Evolutionary conservation across 2,888 invertebrate species (phyloP).

Genomic region (Sipha maydis): DNA sequence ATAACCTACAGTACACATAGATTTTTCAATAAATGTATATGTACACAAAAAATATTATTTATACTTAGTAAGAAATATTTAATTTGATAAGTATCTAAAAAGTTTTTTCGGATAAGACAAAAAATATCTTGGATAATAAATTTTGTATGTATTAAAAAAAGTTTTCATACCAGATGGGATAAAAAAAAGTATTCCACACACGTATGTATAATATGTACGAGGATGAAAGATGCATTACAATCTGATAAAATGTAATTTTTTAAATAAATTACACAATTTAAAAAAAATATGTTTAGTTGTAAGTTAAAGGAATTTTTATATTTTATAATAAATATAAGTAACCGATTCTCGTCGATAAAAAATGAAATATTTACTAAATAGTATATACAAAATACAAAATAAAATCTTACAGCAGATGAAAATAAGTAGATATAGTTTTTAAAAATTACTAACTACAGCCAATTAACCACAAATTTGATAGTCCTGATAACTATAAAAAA

Average conservation of each 20-base stretch:
- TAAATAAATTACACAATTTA: background rate
- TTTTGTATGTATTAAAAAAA: constrained; percentile 17
- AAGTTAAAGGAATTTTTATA: background rate
- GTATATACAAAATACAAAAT: background rate
- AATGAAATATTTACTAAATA: no score
- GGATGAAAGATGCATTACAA: background rate
- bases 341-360: background rate
- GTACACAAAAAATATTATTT: background rate
- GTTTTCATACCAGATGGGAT: background rate
- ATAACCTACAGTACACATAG: no score
- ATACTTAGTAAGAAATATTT: background rate
- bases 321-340: background rate
- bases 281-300: no score
- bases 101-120: background rate
- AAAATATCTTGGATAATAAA: background rate
- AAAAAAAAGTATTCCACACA: background rate
- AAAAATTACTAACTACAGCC: no score
- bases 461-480: no score
- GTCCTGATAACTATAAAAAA: no score
- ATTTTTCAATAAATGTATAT: no score
- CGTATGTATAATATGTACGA: background rate
- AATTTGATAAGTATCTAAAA: background rate
- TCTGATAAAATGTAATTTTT: background rate
- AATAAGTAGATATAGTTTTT: no score
- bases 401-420: background rate